Evolutionary conservation across 2,113 vertebrate species (phyloP).

Genomic region (Oreocharis arfaki): DNA sequence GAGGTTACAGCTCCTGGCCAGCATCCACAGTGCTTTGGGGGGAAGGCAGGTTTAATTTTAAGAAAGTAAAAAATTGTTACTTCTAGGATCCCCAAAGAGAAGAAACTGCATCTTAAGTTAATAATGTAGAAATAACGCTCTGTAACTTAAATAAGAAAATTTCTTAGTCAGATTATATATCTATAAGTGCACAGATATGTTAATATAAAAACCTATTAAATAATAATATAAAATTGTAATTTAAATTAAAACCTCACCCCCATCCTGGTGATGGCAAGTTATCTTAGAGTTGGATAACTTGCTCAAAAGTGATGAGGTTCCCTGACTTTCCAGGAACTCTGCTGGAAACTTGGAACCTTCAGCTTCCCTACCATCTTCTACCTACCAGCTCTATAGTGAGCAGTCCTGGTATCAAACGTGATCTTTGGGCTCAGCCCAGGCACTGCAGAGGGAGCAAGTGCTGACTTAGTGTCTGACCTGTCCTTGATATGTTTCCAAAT

Average conservation of each 20-base stretch:
- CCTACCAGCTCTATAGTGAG: neutral
- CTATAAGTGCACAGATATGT: neutral
- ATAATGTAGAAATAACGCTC: neutral
- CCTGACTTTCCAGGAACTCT: neutral
- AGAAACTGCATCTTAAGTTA: neutral
- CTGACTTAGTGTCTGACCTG: neutral
- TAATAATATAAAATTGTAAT: neutral
- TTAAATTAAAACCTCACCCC: neutral
- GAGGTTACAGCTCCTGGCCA: neutral
- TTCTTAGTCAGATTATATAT: neutral
- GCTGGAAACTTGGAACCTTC: neutral
- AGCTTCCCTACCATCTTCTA: neutral
- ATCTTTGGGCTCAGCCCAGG: neutral
- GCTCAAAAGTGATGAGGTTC: neutral
- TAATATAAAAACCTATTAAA: neutral
- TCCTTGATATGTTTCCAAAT: neutral
- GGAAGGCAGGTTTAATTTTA: neutral
- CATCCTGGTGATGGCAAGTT: too few relatives aligned
- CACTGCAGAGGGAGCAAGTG: neutral
- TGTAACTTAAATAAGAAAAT: neutral
- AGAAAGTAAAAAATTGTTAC: neutral
- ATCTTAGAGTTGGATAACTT: neutral
- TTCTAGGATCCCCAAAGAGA: neutral
- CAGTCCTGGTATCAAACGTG: neutral
- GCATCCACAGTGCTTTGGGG: accelerated